phyloP scores from a whole-genome alignment of 2,888 invertebrate genomes.

The Xylota segnis region DNA sequence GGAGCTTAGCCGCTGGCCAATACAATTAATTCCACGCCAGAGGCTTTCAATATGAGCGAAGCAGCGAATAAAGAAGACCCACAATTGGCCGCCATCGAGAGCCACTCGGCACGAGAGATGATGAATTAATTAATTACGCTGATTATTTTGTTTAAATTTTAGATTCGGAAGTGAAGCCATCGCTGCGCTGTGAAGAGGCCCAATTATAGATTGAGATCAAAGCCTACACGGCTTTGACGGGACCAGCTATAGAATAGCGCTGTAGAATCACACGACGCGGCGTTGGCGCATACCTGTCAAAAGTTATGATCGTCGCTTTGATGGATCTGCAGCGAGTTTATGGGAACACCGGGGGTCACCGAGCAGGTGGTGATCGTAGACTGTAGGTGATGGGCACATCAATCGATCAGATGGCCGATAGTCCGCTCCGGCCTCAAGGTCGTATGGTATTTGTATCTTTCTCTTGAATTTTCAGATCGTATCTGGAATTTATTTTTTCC shows the following conservation, averaged over 20 bases:
- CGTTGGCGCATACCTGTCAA: conserved; percentile 19
- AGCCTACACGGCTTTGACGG: conserved; percentile 4
- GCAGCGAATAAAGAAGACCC: conserved; percentile 17
- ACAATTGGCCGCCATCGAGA: conserved; percentile 24
- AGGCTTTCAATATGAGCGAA: conserved; percentile 22
- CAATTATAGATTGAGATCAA: conserved; percentile 54
- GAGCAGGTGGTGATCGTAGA: not conserved
- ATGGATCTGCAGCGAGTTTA: conserved; percentile 25
- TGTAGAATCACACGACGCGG: not conserved
- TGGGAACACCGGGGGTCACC: conserved; percentile 14
- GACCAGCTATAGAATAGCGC: not conserved
- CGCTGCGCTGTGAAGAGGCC: conserved; percentile 8
- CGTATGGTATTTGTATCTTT: not conserved
- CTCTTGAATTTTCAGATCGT: not conserved
- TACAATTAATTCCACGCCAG: conserved; percentile 29
- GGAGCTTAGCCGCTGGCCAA: conserved; percentile 7
- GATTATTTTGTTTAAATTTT: conserved; percentile 44
- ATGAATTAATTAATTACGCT: conserved; percentile 57
- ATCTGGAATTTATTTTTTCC: not conserved
- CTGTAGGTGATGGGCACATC: not conserved
- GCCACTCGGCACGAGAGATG: conserved; percentile 19
- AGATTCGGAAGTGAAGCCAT: conserved; percentile 57
- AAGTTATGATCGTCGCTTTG: conserved; percentile 5
- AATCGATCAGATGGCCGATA: conserved; percentile 21
- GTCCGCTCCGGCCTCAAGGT: conserved; percentile 15